Evolutionary conservation across 2,888 invertebrate species (phyloP).

Genomic region (Macaria notata): DNA sequence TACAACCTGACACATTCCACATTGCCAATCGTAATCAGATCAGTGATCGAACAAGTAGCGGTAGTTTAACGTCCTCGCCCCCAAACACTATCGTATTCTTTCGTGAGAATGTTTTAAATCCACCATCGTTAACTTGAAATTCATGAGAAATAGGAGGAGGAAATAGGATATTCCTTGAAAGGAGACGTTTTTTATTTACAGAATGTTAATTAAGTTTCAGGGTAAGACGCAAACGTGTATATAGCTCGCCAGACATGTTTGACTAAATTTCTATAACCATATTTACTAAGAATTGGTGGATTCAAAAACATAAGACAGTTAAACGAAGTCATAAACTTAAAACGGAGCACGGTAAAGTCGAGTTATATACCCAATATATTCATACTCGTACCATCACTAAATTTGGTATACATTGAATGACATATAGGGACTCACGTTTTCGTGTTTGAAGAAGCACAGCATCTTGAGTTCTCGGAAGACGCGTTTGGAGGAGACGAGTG

Average conservation of each 20-base stretch:
- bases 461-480: constrained; percentile 99
- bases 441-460: constrained; percentile 99
- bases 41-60: constrained; percentile 17
- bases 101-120: constrained; percentile 27
- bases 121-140: constrained; percentile 23
- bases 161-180: constrained; percentile 28
- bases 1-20: constrained; percentile 10
- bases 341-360: too few species aligned
- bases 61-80: constrained; percentile 31
- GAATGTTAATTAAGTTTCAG: constrained; percentile 26
- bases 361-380: too few species aligned
- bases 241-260: not conserved
- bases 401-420: too few species aligned
- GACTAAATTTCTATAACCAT: too few species aligned
- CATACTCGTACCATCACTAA: too few species aligned
- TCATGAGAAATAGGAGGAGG: too few species aligned
- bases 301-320: too few species aligned
- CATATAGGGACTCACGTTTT: constrained; percentile 91
- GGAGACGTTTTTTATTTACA: constrained; percentile 26
- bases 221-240: constrained; percentile 15
- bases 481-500: constrained; percentile 98
- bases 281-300: too few species aligned
- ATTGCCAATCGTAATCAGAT: constrained; percentile 26
- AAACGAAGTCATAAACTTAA: too few species aligned
- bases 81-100: constrained; percentile 23